phyloP scores from a whole-genome alignment of 2,113 vertebrate species.

The Chaetops frenatus region DNA sequence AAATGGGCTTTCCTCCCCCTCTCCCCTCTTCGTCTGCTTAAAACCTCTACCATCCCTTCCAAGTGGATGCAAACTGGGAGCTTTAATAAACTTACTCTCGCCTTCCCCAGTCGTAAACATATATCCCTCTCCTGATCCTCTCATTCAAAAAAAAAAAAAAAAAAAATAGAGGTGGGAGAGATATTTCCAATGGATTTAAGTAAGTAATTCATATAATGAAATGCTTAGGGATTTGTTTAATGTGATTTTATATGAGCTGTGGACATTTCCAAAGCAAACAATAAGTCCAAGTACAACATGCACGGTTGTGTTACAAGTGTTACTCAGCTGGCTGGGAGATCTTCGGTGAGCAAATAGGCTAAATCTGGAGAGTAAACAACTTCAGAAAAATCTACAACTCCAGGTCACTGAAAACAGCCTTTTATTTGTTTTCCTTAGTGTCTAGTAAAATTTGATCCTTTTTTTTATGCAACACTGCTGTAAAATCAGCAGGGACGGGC shows the following conservation, averaged over 20 bases:
- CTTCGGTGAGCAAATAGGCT: slow-evolving; percentile 50
- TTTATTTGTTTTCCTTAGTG: slow-evolving; percentile 52
- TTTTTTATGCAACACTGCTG: neutral
- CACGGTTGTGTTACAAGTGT: neutral
- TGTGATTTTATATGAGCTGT: slow-evolving; percentile 17
- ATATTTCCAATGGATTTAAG: slow-evolving; percentile 21
- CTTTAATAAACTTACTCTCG: neutral
- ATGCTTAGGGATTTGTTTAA: slow-evolving; percentile 15
- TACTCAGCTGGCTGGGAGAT: neutral
- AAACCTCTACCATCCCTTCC: neutral
- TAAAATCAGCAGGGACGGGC: neutral
- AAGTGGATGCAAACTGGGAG: neutral
- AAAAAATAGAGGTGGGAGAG: neutral
- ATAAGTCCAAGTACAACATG: slow-evolving; percentile 22
- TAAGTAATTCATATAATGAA: slow-evolving; percentile 1
- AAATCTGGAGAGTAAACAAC: slow-evolving; percentile 37
- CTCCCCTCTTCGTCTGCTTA: neutral
- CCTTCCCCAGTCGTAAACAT: neutral
- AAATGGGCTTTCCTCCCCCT: neutral
- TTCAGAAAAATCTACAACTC: neutral
- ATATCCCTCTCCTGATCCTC: neutral
- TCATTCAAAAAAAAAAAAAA: neutral
- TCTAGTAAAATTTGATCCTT: slow-evolving; percentile 14
- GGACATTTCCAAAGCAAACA: slow-evolving; percentile 55
- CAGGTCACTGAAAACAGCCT: slow-evolving; percentile 15